phyloP scores from a whole-genome alignment of 2,797 vertebrate genomes.

The Sphenopsis melanotis region DNA sequence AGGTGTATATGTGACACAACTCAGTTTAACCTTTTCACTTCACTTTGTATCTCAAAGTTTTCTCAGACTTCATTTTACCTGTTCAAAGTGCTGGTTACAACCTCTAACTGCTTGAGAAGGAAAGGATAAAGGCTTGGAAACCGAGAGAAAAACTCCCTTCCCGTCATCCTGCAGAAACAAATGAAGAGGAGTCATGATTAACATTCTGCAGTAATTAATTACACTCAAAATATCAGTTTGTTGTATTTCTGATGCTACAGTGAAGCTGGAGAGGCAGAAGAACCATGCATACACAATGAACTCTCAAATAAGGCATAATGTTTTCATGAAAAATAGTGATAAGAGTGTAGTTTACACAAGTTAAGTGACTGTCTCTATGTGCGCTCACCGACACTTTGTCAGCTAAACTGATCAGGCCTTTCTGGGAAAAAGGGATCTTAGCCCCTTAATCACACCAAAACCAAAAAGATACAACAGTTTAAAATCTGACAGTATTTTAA shows the following conservation, averaged over 20 bases:
- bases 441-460: neutral
- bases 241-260: neutral
- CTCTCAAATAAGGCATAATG: neutral
- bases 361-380: neutral
- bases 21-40: neutral
- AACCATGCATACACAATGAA: neutral
- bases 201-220: neutral
- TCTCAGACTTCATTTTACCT: slow-evolving; percentile 75
- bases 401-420: neutral
- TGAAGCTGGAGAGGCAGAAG: neutral
- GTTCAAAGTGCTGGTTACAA: slow-evolving; percentile 82
- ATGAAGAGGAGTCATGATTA: neutral
- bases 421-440: neutral
- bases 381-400: neutral
- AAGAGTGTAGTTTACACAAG: neutral
- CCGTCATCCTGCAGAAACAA: slow-evolving; percentile 86
- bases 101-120: slow-evolving; percentile 87
- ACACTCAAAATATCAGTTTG: neutral
- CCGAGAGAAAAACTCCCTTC: slow-evolving; percentile 92
- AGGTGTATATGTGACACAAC: neutral
- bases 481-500: neutral
- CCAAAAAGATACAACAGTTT: neutral
- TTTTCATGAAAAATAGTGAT: neutral
- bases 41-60: neutral
- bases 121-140: slow-evolving; percentile 93